Evolutionary conservation across 2,888 invertebrate genomes (phyloP).

Genomic region (Nomada fucata): DNA sequence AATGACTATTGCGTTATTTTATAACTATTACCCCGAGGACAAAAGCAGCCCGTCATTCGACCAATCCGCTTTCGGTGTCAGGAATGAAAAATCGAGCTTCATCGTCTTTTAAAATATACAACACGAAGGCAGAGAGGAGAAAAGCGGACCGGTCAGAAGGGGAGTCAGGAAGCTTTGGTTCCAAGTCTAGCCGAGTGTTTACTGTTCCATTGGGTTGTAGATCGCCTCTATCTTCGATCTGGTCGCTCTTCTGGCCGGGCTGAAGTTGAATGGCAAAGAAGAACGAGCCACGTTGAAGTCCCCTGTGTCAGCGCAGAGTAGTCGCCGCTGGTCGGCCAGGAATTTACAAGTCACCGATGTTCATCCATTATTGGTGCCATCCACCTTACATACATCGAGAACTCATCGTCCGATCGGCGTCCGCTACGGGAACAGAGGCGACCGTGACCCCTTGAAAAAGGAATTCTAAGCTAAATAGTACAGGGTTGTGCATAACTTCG

Average conservation of each 20-base stretch:
- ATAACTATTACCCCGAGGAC: too few species aligned
- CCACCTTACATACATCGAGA: conserved; percentile 43
- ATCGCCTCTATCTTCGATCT: conserved; percentile 77
- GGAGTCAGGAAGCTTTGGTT: conserved; percentile 29
- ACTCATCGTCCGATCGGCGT: conserved; percentile 23
- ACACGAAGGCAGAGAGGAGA: conserved; percentile 2
- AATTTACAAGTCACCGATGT: conserved; percentile 74
- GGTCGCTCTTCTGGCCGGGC: conserved; percentile 66
- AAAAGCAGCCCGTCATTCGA: too few species aligned
- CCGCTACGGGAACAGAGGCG: conserved; percentile 21
- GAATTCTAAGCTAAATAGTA: too few species aligned
- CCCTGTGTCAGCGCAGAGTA: conserved; percentile 54
- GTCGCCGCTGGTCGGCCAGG: conserved; percentile 69
- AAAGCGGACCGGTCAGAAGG: conserved; percentile 8
- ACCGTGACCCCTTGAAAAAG: conserved; percentile 10
- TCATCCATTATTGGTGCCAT: conserved; percentile 75
- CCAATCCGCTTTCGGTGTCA: too few species aligned
- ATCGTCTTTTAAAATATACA: not conserved
- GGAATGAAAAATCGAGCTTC: too few species aligned
- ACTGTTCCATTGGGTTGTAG: conserved; percentile 76
- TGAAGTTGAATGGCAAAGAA: conserved; percentile 69
- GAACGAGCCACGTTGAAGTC: conserved; percentile 65
- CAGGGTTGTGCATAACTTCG: too few species aligned
- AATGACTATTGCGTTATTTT: too few species aligned
- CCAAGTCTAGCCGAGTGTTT: conserved; percentile 70